Conservation (phyloP, 2,888 invertebrate genomes). For the Cyclophora punctaria region DNA sequence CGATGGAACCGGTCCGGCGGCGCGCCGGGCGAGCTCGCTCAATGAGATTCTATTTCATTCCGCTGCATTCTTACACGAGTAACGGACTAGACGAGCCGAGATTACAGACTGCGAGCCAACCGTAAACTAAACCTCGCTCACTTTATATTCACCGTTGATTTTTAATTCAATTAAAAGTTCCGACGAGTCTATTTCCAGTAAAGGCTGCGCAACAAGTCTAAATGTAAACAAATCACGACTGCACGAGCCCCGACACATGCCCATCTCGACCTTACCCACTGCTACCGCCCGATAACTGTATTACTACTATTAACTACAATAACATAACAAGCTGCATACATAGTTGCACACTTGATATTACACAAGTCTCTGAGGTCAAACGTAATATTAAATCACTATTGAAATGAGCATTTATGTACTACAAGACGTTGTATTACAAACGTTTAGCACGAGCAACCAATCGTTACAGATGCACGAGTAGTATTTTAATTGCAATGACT, state of each 20-base stretch:
- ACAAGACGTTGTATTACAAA: constrained; percentile 2
- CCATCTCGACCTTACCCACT: constrained; percentile 43
- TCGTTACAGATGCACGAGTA: not conserved
- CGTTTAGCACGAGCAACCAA: constrained; percentile 3
- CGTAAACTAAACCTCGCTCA: constrained; percentile 29
- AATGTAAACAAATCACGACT: constrained; percentile 27
- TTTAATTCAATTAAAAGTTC: constrained; percentile 22
- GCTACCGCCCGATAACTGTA: constrained; percentile 31
- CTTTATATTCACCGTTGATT: constrained; percentile 14
- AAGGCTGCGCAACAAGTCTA: constrained; percentile 32
- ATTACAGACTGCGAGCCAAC: constrained; percentile 27
- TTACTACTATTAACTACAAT: constrained; percentile 30
- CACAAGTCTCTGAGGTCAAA: constrained; percentile 20
- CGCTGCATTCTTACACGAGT: constrained; percentile 68
- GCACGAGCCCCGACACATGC: constrained; percentile 24
- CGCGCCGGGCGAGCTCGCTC: constrained; percentile 53
- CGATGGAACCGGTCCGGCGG: constrained; percentile 59
- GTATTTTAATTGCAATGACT: constrained; percentile 1
- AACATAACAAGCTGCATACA: constrained; percentile 24
- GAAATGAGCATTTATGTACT: constrained; percentile 1
- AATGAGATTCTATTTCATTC: constrained; percentile 73
- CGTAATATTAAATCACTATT: constrained; percentile 14
- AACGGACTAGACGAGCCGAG: constrained; percentile 57
- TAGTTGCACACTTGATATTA: constrained; percentile 21
- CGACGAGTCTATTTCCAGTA: constrained; percentile 24